Evolutionary conservation across 2,113 vertebrate species (phyloP).

Genomic region (Globicephala melas): DNA sequence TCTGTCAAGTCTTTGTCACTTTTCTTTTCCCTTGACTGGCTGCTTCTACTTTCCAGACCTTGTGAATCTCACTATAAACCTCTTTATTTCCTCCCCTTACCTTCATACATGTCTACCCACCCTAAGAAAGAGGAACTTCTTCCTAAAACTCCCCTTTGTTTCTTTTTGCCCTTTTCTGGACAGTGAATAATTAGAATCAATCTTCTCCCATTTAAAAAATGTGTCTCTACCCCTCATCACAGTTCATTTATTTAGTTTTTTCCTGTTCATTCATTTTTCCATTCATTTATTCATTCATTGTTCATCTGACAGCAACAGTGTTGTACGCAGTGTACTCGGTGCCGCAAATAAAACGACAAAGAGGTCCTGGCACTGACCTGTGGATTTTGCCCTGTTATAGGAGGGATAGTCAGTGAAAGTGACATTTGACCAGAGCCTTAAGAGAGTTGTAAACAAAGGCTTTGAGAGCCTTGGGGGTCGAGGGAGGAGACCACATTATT

Average conservation of each 20-base stretch:
- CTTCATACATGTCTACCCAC: neutral
- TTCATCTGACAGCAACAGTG: neutral
- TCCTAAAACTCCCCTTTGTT: neutral
- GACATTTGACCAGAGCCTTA: neutral
- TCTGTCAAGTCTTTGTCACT: neutral
- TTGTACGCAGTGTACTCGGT: neutral
- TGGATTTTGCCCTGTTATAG: neutral
- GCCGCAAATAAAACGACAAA: neutral
- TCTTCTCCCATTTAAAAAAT: neutral
- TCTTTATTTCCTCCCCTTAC: neutral
- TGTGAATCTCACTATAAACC: neutral
- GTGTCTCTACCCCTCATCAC: neutral
- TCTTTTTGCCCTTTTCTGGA: neutral
- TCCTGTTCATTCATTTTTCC: neutral
- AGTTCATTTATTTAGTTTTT: neutral
- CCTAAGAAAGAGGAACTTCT: neutral
- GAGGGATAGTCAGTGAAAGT: neutral
- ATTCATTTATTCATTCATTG: neutral
- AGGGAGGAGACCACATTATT: neutral
- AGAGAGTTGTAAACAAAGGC: neutral
- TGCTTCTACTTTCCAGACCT: neutral
- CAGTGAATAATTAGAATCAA: neutral
- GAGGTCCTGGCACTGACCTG: neutral
- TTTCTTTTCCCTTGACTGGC: neutral
- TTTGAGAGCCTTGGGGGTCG: neutral